phyloP scores from a whole-genome alignment of 2,797 vertebrate genomes.

The Gobionotothen gibberifrons region DNA sequence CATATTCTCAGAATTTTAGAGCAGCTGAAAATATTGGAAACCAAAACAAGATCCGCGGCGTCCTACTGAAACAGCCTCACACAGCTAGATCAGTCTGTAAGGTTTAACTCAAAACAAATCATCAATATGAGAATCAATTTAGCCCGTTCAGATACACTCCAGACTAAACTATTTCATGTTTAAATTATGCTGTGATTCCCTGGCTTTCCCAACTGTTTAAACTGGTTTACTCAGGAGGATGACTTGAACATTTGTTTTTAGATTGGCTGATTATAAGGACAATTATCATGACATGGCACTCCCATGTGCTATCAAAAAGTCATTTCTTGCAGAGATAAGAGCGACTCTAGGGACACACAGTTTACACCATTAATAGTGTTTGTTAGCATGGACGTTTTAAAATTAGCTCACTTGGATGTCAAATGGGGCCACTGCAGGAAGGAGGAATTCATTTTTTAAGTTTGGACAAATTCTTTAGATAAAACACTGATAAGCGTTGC shows the following conservation, averaged over 20 bases:
- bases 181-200: not conserved
- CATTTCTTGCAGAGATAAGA: not conserved
- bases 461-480: not conserved
- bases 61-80: not conserved
- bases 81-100: not conserved
- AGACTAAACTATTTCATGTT: not conserved
- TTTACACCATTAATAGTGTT: not conserved
- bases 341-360: not conserved
- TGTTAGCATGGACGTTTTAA: not conserved
- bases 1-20: slow-evolving; percentile 6
- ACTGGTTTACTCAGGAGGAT: not conserved
- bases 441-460: not conserved
- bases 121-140: not conserved
- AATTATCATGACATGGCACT: not conserved
- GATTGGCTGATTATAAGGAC: not conserved
- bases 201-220: not conserved
- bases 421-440: not conserved
- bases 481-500: slow-evolving; percentile 2
- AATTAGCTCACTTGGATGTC: slow-evolving; percentile 1
- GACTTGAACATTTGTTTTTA: not conserved
- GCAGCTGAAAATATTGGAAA: not conserved
- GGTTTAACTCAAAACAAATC: slow-evolving; percentile 6
- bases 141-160: not conserved
- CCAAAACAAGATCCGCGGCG: not conserved
- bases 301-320: not conserved